phyloP scores from a whole-genome alignment of 2,113 vertebrate species.

The Octodon degus region DNA sequence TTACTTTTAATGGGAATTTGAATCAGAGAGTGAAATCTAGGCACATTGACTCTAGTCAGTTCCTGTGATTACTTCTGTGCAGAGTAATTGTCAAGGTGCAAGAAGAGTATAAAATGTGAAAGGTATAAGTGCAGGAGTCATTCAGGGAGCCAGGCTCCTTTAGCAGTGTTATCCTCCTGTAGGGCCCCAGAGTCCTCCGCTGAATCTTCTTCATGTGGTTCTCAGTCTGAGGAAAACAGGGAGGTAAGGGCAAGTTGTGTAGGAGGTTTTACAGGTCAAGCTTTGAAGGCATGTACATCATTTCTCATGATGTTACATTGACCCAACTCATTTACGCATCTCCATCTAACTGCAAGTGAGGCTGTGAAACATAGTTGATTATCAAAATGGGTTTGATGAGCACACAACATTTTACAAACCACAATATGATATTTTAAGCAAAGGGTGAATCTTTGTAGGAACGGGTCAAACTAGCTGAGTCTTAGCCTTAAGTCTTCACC shows the following conservation, averaged over 20 bases:
- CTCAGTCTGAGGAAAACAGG: neutral
- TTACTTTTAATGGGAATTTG: slow-evolving; percentile 72
- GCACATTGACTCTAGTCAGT: slow-evolving; percentile 38
- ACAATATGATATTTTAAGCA: neutral
- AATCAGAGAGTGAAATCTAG: slow-evolving; percentile 54
- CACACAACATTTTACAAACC: neutral
- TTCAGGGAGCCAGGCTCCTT: neutral
- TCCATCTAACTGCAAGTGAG: neutral
- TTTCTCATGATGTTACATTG: neutral
- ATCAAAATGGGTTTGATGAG: neutral
- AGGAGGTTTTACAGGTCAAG: neutral
- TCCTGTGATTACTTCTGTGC: slow-evolving; percentile 7
- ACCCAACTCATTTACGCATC: neutral
- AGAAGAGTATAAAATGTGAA: neutral
- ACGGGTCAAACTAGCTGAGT: neutral
- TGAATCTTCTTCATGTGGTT: neutral
- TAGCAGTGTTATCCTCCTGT: neutral
- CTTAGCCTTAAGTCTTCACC: neutral
- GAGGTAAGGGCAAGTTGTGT: neutral
- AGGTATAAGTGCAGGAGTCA: neutral
- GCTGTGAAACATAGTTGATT: neutral
- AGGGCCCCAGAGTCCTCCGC: neutral
- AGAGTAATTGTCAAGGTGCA: slow-evolving; percentile 53
- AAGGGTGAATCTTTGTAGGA: neutral
- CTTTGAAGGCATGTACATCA: neutral